phyloP scores from a whole-genome alignment of 2,797 vertebrate genomes.

The Falco columbarius region DNA sequence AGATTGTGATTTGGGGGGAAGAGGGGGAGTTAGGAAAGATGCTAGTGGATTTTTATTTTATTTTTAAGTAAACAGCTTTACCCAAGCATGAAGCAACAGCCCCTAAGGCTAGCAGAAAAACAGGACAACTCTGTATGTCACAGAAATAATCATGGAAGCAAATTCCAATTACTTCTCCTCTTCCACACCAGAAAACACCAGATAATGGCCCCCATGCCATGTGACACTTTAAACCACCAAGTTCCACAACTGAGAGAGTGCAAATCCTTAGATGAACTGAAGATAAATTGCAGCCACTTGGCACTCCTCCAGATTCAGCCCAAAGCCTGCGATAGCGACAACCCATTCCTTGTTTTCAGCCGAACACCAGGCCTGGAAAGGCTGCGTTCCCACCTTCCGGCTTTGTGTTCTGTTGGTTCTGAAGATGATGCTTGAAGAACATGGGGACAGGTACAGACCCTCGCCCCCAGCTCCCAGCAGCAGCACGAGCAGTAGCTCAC shows the following conservation, averaged over 20 bases:
- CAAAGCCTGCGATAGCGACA: neutral
- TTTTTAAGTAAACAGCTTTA: slow-evolving; percentile 42
- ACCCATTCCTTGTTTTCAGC: neutral
- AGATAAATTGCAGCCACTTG: neutral
- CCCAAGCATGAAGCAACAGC: slow-evolving; percentile 36
- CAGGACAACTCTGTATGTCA: slow-evolving; percentile 11
- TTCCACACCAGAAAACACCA: slow-evolving; percentile 44
- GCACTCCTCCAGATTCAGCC: neutral
- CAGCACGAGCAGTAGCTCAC: fast-evolving
- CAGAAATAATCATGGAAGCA: slow-evolving; percentile 41
- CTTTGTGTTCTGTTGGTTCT: neutral
- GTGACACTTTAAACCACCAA: neutral
- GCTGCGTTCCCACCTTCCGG: neutral
- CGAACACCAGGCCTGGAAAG: neutral
- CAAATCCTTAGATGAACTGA: slow-evolving; percentile 17
- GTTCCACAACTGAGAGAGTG: neutral
- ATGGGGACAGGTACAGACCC: fast-evolving
- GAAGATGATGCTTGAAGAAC: neutral
- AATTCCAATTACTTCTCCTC: slow-evolving; percentile 45
- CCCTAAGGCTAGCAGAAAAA: neutral
- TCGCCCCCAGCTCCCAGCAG: neutral
- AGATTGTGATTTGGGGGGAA: neutral
- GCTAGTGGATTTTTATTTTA: neutral
- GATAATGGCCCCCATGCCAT: slow-evolving; percentile 6
- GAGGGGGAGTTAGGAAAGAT: neutral